A percentile compares a stretch with the other conserved stretches of the same genome.
Conservation (phyloP, 1,140 invertebrate genomes). For the Sinonovacula constricta region DNA sequence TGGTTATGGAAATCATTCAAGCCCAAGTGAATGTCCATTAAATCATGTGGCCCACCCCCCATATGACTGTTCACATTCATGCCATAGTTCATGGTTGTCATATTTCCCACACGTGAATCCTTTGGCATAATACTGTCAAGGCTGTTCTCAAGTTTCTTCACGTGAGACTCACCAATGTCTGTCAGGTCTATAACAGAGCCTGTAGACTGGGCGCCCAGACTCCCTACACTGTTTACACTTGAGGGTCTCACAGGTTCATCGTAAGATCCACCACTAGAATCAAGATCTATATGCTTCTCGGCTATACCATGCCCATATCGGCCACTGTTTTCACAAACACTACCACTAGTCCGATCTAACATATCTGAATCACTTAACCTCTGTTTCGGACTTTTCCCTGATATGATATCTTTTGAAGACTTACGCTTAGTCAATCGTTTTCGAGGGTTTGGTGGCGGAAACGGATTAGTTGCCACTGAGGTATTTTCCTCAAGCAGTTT, state of each 20-base stretch:
- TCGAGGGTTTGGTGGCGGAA: constrained; percentile 48
- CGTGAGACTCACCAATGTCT: constrained; percentile 67
- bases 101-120: constrained; percentile 53
- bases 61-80: constrained; percentile 41
- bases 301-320: constrained; percentile 42
- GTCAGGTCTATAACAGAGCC: constrained; percentile 68
- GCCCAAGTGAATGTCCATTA: constrained; percentile 33
- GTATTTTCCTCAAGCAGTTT: constrained; percentile 77
- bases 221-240: constrained; percentile 59
- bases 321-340: constrained; percentile 18
- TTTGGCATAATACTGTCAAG: constrained; percentile 71
- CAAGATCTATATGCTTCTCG: constrained; percentile 51
- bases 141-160: constrained; percentile 71
- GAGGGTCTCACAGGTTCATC: constrained; percentile 44
- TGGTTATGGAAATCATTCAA: constrained; percentile 43
- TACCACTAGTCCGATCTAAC: constrained; percentile 38
- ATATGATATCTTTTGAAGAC: constrained; percentile 50
- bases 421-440: constrained; percentile 62
- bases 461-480: constrained; percentile 63
- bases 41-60: constrained; percentile 8
- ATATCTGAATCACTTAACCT: constrained; percentile 69
- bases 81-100: constrained; percentile 6
- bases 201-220: constrained; percentile 50
- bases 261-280: constrained; percentile 48
- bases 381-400: constrained; percentile 77